Percentiles rank a stretch among this genome's conserved stretches.
Conservation (phyloP, 2,888 invertebrate genomes). For the Drosophila macrothrix region DNA sequence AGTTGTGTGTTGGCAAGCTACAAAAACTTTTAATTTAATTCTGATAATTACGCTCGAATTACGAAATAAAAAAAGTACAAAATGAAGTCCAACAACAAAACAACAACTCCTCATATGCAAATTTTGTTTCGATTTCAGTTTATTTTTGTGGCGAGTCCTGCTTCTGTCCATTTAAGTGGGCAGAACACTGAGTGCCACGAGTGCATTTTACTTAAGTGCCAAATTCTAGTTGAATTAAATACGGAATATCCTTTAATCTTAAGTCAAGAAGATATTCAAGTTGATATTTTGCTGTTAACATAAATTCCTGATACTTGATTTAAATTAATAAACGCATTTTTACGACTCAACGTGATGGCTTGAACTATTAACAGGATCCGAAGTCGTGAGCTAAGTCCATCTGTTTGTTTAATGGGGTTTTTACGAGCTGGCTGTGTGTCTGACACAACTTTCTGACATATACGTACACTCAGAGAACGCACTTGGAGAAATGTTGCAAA, state of each 20-base stretch:
- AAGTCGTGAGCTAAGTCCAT: neutral
- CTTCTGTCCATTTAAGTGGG: neutral
- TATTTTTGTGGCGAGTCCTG: slow-evolving; percentile 26
- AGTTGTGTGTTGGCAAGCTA: slow-evolving; percentile 38
- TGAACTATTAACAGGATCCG: slow-evolving; percentile 20
- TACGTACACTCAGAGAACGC: slow-evolving; percentile 24
- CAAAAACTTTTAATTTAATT: slow-evolving; percentile 67
- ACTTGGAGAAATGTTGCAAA: neutral
- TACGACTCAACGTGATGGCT: slow-evolving; percentile 40
- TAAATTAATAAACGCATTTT: slow-evolving; percentile 48
- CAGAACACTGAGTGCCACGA: slow-evolving; percentile 1
- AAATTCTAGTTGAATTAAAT: slow-evolving; percentile 1
- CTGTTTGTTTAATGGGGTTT: slow-evolving; percentile 38
- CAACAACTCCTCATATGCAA: slow-evolving; percentile 6
- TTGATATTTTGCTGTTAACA: neutral
- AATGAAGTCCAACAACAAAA: slow-evolving; percentile 16
- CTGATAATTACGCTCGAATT: slow-evolving; percentile 54
- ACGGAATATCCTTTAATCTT: neutral
- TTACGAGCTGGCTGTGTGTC: slow-evolving; percentile 54
- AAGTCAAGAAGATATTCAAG: neutral
- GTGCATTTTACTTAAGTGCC: slow-evolving; percentile 20
- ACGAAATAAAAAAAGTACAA: slow-evolving; percentile 5
- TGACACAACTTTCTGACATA: slow-evolving; percentile 23
- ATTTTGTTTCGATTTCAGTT: slow-evolving; percentile 8
- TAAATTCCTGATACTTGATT: slow-evolving; percentile 29